Conservation (phyloP, 2,797 vertebrate genomes). For the Gymnothorax reevesii region DNA sequence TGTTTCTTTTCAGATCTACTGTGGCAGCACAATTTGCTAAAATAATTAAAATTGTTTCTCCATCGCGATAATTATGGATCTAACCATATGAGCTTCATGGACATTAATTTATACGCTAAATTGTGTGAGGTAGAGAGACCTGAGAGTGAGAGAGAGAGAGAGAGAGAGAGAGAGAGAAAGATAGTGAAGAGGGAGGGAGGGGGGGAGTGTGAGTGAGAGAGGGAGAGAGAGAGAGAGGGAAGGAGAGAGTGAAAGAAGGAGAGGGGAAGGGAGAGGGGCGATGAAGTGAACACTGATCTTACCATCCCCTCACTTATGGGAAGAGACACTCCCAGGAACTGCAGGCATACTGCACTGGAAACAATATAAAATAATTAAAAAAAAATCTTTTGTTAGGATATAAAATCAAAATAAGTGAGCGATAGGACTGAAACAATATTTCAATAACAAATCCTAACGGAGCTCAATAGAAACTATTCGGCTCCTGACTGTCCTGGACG, state of each 20-base stretch:
- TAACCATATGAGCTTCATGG: too few relatives aligned
- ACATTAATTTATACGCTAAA: too few relatives aligned
- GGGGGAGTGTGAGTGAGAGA: background rate
- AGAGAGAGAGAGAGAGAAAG: too few relatives aligned
- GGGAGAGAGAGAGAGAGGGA: background rate
- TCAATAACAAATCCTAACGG: slow-evolving; percentile 55
- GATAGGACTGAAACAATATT: slow-evolving; percentile 63
- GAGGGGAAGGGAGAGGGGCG: slow-evolving; percentile 41
- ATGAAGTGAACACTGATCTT: slow-evolving; percentile 31
- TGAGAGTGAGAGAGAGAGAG: too few relatives aligned
- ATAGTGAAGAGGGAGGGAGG: too few relatives aligned
- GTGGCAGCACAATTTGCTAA: too few relatives aligned
- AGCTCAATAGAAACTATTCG: slow-evolving; percentile 76
- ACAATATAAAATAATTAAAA: slow-evolving; percentile 29
- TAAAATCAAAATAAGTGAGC: slow-evolving; percentile 44
- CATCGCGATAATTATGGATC: too few relatives aligned
- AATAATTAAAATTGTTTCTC: too few relatives aligned
- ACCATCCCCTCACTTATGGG: slow-evolving; percentile 27
- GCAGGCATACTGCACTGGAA: slow-evolving; percentile 31
- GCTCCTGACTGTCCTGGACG: slow-evolving; percentile 67
- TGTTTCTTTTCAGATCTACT: too few relatives aligned
- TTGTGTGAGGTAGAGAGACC: too few relatives aligned
- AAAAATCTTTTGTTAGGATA: slow-evolving; percentile 1
- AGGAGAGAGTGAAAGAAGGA: background rate
- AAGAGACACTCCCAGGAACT: slow-evolving; percentile 37